These are phyloP conservation scores for Scaptomyza reducta DNA, from an alignment of 2,888 invertebrate genomes.

Conservation along the genomic window DNA sequence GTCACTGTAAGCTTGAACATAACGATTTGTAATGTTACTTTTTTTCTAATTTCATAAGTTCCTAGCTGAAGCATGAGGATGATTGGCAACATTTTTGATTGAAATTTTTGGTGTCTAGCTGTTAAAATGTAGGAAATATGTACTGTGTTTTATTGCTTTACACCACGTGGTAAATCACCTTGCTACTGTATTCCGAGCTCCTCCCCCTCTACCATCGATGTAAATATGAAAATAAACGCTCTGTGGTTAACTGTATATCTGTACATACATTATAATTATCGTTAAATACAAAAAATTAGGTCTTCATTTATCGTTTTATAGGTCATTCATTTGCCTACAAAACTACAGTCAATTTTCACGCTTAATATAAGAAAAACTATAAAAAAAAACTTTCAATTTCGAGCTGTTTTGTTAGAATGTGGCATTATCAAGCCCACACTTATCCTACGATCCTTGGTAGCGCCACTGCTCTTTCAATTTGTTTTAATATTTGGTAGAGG, in stretches of 20 bases:
- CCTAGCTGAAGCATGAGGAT: too few relatives aligned
- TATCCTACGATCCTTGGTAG: constrained; percentile 1
- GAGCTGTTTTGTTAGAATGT: constrained; percentile 3
- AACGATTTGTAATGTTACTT: too few relatives aligned
- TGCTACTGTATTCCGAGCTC: too few relatives aligned
- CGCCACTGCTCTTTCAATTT: background rate
- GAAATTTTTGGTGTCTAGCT: too few relatives aligned
- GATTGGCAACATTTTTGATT: too few relatives aligned
- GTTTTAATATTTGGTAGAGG: constrained; percentile 8
- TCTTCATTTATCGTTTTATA: constrained; percentile 22
- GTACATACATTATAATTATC: constrained; percentile 44
- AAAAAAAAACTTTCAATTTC: constrained; percentile 5
- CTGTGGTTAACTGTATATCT: constrained; percentile 37
- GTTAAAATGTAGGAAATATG: too few relatives aligned
- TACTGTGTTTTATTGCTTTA: too few relatives aligned
- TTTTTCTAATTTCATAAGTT: too few relatives aligned
- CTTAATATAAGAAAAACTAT: constrained; percentile 13
- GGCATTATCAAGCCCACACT: background rate
- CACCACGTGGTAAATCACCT: too few relatives aligned
- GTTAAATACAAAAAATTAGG: constrained; percentile 35
- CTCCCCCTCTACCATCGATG: too few relatives aligned
- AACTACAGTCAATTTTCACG: constrained; percentile 23
- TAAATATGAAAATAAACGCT: background rate
- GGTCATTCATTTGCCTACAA: constrained; percentile 6
- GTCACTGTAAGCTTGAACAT: too few relatives aligned